A percentile compares a stretch with the other conserved stretches of the same genome.
Conservation (phyloP, 2,113 vertebrate species). For the Phainopepla nitens region DNA sequence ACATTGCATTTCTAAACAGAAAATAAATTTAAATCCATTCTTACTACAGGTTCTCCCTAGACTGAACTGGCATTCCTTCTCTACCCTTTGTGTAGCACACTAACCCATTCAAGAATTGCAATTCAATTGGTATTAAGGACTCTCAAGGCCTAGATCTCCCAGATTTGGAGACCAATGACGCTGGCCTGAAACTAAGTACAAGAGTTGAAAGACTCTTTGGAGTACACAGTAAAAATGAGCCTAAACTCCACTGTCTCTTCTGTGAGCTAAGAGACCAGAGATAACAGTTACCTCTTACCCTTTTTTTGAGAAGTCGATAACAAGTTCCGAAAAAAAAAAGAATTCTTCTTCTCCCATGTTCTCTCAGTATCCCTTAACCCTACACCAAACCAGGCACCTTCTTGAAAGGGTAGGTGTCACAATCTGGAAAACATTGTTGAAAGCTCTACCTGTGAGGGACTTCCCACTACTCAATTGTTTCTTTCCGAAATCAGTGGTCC, state of each 20-base stretch:
- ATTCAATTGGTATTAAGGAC: not conserved
- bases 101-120: not conserved
- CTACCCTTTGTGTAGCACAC: not conserved
- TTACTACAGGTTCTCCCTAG: not conserved
- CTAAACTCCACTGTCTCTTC: not conserved
- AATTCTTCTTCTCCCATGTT: not conserved
- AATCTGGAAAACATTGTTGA: not conserved
- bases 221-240: not conserved
- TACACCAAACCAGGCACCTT: not conserved
- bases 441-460: not conserved
- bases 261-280: not conserved
- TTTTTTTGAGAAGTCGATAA: not conserved
- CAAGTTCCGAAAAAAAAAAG: not conserved
- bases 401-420: not conserved
- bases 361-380: not conserved
- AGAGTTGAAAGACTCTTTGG: not conserved
- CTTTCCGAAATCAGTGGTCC: not conserved
- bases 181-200: not conserved
- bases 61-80: not conserved
- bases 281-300: not conserved
- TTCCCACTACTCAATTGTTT: not conserved
- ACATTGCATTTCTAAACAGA: not conserved
- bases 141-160: not conserved
- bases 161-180: not conserved
- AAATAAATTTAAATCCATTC: not conserved